Evolutionary conservation across 2,888 invertebrate genomes (phyloP), one percentile per base, ranked within the genome.

Genomic region (Apamea sordens): DNA sequence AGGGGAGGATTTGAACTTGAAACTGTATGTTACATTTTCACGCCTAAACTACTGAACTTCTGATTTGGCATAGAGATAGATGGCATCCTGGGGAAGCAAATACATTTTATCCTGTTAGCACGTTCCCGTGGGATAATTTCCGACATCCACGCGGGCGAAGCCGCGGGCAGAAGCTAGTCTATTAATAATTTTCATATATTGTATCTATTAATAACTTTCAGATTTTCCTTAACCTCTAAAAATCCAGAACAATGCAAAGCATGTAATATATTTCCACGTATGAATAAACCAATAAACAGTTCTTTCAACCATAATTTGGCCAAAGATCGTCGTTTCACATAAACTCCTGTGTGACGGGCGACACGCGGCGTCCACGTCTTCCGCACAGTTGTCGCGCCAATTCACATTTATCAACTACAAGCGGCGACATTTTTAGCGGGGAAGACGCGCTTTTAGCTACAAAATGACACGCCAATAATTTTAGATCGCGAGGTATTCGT

Each of bases 361-460:
- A 68, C 76, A 83, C 73, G 87, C 67, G 70, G 80, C 24, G 24
- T 11, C n/a, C 72, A 56, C 75, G 88, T 88, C 83, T 89, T 89
- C 88, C 88, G 89, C 80, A 89, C 92, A 93, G 89, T 90, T 91
- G 92, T 89, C 89, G 85, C 88, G 86, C 83, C 88, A 85, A 90
- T 86, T 92, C 89, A 90, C 91, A 94, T 94, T 91, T 92, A 94
- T 95, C 92, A 93, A 91, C 91, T 88, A 92, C 92, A 89, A 91
- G 90, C 88, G 91, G 89, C 89, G 95, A 95, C 95, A 94, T 88
- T 93, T 94, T 94, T 92, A 94, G 94, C 93, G 91, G 83, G 88
- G 86, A 91, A 87, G 90, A 88, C 91, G 88, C 91, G 89, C 89
- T 91, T 92, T 92, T 91, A 91, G 91, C 77, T 80, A 83, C 85